Evolutionary conservation across 2,113 vertebrate species (phyloP).

Genomic region (Bos taurus): DNA sequence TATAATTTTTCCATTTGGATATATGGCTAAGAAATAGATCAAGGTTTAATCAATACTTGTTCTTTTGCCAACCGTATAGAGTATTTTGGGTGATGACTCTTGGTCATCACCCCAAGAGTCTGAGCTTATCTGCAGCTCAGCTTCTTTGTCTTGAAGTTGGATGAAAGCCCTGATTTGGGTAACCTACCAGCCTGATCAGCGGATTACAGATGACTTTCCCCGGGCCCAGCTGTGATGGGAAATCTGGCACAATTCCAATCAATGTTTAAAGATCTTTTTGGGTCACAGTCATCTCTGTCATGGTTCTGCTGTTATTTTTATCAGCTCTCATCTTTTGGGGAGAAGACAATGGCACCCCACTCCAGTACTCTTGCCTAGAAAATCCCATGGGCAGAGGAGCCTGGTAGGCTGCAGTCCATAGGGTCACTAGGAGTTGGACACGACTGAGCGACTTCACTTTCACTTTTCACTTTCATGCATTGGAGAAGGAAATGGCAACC

Average conservation of each 20-base stretch:
- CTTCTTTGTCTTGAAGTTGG: background rate
- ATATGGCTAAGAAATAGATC: background rate
- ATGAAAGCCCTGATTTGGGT: background rate
- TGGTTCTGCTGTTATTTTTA: background rate
- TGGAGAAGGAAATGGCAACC: too few species aligned
- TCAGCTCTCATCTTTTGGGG: background rate
- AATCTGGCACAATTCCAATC: background rate
- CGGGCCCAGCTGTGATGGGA: background rate
- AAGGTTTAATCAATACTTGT: background rate
- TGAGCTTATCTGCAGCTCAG: background rate
- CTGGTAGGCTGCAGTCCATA: too few species aligned
- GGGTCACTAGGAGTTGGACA: too few species aligned
- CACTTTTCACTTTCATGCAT: too few species aligned
- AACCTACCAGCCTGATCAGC: background rate
- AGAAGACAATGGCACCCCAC: too few species aligned
- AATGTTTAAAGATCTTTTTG: background rate
- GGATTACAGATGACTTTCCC: background rate
- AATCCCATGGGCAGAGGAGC: too few species aligned
- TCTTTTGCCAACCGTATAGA: background rate
- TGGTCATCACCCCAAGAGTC: background rate
- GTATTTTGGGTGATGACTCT: background rate
- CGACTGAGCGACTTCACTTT: too few species aligned
- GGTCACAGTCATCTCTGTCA: background rate
- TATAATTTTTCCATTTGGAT: background rate
- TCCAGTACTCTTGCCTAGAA: too few species aligned